Base-by-base conservation (phyloP, 2,797 vertebrate genomes). In the Dallia pectoralis region DNA sequence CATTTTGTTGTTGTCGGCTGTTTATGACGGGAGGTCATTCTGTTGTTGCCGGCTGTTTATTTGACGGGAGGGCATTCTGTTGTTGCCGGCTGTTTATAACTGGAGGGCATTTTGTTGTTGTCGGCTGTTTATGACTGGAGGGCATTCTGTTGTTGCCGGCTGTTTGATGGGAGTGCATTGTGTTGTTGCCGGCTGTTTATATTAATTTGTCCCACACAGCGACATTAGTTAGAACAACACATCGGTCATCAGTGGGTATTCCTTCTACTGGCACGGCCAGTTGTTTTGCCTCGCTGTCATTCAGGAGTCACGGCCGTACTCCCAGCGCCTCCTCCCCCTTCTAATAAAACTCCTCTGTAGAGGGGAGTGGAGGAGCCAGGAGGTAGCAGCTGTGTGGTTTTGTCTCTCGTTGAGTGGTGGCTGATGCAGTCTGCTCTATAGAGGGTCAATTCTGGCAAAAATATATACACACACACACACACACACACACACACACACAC, bases 261-360 rank as follows among this genome's bases (percentile, higher is more conserved):
- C 44, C 70, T 68, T 75, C 76, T 59, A 72, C 74, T 80, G 75
- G 71, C 67, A 70, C 61, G 16, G 59, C 65, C 69, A 74, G 66
- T 78, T 74, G 87, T 86, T 84, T 81, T 85, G 73, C 90, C 90
- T 90, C 76, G 89, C 92, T 91, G 90, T 91, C 89, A 90, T 91
- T 92, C 85, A 87, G 79, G 87, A 92, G 85, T 85, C 88, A 90
- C 85, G 88, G 88, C 76, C 74, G 61, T 69, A 75, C 72, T 71
- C 32, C 61, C 30, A 70, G 63, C 83, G 88, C 87, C 86, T 86
- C 83, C 82, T 83, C 76, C 84, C 66, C 75, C 71, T 79, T 87
- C 72, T 70, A 69, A 59, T 1, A 59, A 25, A 25, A 9, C 82
- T 84, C 89, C 89, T 89, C 84, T 76, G 82, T 77, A 80, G 82